Percentiles rank a stretch among this genome's conserved stretches.
These are phyloP conservation scores for Gymnopithys bicolor DNA, from an alignment of 2,797 vertebrate genomes.

Conservation along the genomic window DNA sequence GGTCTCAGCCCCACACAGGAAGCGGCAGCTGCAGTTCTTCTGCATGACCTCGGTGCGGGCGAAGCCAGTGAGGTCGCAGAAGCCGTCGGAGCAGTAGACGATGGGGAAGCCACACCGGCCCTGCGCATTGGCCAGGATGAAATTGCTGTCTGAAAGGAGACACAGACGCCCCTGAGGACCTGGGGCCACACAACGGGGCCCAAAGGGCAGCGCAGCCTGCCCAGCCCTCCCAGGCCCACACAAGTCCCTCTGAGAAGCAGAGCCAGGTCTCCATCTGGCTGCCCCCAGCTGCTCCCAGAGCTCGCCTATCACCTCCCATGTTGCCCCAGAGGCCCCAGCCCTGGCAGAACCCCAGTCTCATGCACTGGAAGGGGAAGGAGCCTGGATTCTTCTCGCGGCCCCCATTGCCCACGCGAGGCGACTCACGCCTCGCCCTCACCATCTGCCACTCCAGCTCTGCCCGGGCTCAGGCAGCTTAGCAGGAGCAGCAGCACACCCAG, in stretches of 20 bases:
- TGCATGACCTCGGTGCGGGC: conserved; percentile 94
- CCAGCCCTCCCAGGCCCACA: rapidly evolving
- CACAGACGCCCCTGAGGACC: neutral
- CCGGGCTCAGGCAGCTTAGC: conserved; percentile 1
- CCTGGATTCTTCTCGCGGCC: neutral
- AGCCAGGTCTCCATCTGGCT: neutral
- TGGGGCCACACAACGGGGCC: too few species aligned
- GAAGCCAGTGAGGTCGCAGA: conserved; percentile 93
- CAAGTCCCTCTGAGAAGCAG: rapidly evolving
- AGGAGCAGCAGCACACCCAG: neutral
- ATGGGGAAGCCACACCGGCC: conserved; percentile 89
- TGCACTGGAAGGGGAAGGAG: neutral
- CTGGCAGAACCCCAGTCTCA: neutral
- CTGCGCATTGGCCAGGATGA: conserved; percentile 93
- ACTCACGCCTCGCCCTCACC: conserved; percentile 9
- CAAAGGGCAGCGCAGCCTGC: neutral
- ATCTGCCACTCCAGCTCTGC: conserved; percentile 27
- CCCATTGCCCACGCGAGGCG: neutral
- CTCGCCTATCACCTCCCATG: neutral
- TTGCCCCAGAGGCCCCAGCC: rapidly evolving
- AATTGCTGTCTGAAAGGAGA: conserved; percentile 91
- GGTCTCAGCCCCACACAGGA: conserved; percentile 90
- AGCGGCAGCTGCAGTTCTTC: conserved; percentile 91
- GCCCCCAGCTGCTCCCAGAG: neutral
- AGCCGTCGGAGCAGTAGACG: conserved; percentile 96